Conservation (phyloP, 1,140 invertebrate genomes). For the Drosophila gunungcola region DNA sequence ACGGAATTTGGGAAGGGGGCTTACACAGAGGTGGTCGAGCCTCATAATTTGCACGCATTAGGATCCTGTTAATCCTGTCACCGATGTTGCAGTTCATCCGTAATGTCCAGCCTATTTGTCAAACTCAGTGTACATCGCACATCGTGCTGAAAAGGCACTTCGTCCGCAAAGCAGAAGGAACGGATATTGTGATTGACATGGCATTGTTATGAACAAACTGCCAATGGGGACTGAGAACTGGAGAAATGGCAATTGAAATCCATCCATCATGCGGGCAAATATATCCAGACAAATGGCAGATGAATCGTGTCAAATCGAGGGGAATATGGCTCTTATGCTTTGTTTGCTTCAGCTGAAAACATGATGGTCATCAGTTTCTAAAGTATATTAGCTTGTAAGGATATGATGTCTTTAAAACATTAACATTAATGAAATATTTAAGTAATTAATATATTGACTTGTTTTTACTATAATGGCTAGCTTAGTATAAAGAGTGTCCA, state of each 20-base stretch:
- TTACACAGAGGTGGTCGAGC: neutral
- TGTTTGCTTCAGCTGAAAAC: neutral
- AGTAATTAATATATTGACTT: no score
- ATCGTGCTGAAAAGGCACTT: neutral
- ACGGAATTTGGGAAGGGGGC: neutral
- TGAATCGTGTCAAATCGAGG: neutral
- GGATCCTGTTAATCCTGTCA: slow-evolving; percentile 58
- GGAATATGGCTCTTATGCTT: neutral
- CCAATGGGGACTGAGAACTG: no score
- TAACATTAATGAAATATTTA: no score
- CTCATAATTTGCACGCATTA: slow-evolving; percentile 73
- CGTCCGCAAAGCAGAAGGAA: slow-evolving; percentile 6
- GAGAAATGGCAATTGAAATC: neutral
- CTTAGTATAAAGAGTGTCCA: no score
- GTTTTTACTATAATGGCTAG: no score
- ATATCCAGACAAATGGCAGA: slow-evolving; percentile 4
- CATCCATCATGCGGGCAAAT: slow-evolving; percentile 14
- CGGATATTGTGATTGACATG: slow-evolving; percentile 41
- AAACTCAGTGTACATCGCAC: slow-evolving; percentile 21
- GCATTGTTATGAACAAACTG: slow-evolving; percentile 9
- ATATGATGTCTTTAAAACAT: no score
- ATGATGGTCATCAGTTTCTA: neutral
- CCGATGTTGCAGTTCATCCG: slow-evolving; percentile 65
- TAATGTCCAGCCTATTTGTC: slow-evolving; percentile 72
- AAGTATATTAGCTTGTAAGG: no score